These are phyloP conservation scores for Augochlorella aurata DNA, from an alignment of 2,888 invertebrate genomes.

Conservation along the genomic window DNA sequence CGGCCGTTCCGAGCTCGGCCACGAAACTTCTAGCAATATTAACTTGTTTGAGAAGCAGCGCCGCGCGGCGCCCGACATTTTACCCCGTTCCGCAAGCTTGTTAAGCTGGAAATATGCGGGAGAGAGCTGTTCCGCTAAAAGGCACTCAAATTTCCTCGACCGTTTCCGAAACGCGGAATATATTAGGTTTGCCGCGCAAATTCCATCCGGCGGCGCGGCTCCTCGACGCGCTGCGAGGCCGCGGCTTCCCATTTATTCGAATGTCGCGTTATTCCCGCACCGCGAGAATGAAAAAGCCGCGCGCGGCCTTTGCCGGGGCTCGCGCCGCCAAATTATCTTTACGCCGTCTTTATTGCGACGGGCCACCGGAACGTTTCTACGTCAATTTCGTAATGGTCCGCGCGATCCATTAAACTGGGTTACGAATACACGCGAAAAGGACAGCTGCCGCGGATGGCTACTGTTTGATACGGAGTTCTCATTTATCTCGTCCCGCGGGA, in stretches of 20 bases:
- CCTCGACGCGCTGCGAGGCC: no score
- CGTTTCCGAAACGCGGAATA: constrained; percentile 2
- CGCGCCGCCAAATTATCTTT: background rate
- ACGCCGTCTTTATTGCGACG: background rate
- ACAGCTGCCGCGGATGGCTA: background rate
- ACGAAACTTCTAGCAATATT: background rate
- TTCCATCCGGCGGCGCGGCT: background rate
- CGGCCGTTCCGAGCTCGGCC: no score
- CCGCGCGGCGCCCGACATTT: constrained; percentile 11
- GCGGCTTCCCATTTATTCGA: background rate
- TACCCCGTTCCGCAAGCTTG: background rate
- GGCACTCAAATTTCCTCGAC: constrained; percentile 16
- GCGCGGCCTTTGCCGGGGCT: background rate
- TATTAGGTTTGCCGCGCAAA: constrained; percentile 6
- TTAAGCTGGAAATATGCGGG: constrained; percentile 10
- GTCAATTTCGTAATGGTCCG: background rate
- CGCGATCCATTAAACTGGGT: background rate
- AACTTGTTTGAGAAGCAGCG: background rate
- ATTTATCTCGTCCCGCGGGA: background rate
- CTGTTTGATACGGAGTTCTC: background rate
- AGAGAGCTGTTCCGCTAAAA: constrained; percentile 6
- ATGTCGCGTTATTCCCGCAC: background rate
- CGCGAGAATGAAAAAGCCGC: background rate
- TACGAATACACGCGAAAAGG: background rate
- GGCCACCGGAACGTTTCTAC: background rate